Evolutionary conservation across 2,888 invertebrate genomes (phyloP).

Genomic region (Xestia rhomboidea): DNA sequence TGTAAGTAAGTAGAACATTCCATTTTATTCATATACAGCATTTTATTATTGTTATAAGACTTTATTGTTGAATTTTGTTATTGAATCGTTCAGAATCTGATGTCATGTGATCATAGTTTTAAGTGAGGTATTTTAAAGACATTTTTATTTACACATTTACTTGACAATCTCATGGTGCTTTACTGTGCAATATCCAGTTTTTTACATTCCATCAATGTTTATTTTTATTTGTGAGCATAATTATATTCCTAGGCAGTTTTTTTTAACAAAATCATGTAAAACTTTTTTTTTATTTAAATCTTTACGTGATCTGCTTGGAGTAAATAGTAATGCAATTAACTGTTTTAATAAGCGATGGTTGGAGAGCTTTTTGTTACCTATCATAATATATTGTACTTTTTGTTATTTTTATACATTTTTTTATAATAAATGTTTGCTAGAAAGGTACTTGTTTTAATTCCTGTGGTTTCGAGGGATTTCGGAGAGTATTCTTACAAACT

Average conservation of each 20-base stretch:
- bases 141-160: slow-evolving; percentile 57
- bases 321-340: slow-evolving; percentile 40
- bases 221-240: slow-evolving; percentile 45
- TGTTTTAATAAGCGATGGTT: slow-evolving; percentile 14
- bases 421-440: slow-evolving; percentile 72
- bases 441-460: slow-evolving; percentile 39
- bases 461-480: neutral
- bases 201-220: slow-evolving; percentile 61
- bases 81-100: slow-evolving; percentile 62
- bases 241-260: slow-evolving; percentile 11
- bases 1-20: slow-evolving; percentile 53
- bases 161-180: slow-evolving; percentile 69
- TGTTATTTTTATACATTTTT: slow-evolving; percentile 73
- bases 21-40: slow-evolving; percentile 52
- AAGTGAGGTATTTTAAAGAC: slow-evolving; percentile 54
- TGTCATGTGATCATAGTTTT: slow-evolving; percentile 68
- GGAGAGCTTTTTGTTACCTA: slow-evolving; percentile 59
- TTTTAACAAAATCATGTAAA: neutral
- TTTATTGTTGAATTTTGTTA: slow-evolving; percentile 65
- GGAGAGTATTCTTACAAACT: neutral
- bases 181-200: slow-evolving; percentile 60
- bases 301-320: slow-evolving; percentile 22
- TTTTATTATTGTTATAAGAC: slow-evolving; percentile 60
- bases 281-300: neutral
- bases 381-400: slow-evolving; percentile 60